Conservation (phyloP, 2,113 vertebrate species). For the Pterocles gutturalis region DNA sequence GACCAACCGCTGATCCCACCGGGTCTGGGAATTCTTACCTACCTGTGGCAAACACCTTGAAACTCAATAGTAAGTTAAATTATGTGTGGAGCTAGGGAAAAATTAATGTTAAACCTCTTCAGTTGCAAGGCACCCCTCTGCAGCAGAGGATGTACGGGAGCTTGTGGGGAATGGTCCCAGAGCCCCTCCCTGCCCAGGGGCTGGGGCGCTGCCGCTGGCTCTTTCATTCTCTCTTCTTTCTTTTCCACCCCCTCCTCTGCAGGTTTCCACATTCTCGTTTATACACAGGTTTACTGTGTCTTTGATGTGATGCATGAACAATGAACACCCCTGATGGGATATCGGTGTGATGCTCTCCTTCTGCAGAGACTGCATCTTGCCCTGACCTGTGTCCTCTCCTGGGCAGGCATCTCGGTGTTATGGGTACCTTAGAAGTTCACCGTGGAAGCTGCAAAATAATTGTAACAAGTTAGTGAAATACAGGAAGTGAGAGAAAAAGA, state of each 20-base stretch:
- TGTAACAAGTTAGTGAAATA: not conserved
- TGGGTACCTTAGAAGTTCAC: not conserved
- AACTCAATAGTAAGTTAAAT: not conserved
- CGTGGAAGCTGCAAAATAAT: not conserved
- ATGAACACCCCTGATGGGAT: not conserved
- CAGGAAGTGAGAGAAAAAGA: not conserved
- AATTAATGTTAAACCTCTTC: not conserved
- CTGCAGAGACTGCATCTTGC: not conserved
- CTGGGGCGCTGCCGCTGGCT: not conserved
- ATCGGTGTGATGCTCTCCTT: not conserved
- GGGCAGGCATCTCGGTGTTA: not conserved
- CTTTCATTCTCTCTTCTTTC: not conserved
- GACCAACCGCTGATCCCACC: accelerated
- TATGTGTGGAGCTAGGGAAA: not conserved
- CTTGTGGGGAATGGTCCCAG: not conserved
- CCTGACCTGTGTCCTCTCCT: not conserved
- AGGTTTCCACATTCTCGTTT: not conserved
- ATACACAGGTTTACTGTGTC: not conserved
- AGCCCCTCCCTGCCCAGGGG: not conserved
- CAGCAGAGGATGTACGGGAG: not conserved
- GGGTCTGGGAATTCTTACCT: not conserved
- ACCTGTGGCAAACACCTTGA: not conserved
- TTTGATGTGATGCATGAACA: not conserved
- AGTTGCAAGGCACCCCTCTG: not conserved
- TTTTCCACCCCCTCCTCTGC: no score